Base-by-base conservation (phyloP, 2,888 invertebrate genomes). In the Clepsis dumicolana region DNA sequence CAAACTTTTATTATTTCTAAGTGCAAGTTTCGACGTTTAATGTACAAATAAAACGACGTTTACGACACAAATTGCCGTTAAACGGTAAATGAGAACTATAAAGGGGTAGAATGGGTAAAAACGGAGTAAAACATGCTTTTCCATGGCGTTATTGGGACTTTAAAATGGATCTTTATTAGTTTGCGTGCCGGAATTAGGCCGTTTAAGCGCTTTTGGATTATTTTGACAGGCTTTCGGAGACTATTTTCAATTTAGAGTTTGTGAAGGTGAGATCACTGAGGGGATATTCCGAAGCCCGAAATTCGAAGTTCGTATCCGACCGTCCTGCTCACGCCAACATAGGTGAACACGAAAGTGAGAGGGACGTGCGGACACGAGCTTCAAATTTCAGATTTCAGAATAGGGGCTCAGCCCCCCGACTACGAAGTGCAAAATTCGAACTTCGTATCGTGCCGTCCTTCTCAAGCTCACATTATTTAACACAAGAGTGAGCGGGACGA, bases 31-130 rank as follows among this genome's bases (percentile, higher is more conserved):
- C 21, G 35, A 21, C 50, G 48, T 25, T 67, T 67, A 63, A 63
- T 67, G 62, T 32, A 29, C 56, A 14, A 38, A 67, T 67, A 67
- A 63, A 68, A 68, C 68, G 59, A 3, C 52, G 57, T 68, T 64
- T 68, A 68, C 68, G 68, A 64, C 53, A 64, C 59, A 29, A 59
- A 68, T 57, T 52, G 52, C 63, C 53, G 63, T 68, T 64, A 68
- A 68, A 68, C 68, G 59, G 50, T 64, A 68, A 68, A 68, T 68
- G 68, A 68, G 68, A 63, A 68, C 68, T 68, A 68, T 68, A 68
- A 68, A 68, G 64, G 64, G 68, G 68, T 68, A 27, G 59, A 68
- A 68, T 57, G 64, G 68, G 68, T 64, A 50, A 64, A 62, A 68
- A 59, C 56, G 68, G 2, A 41, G 52, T 59, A 59, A 64, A 68